A percentile compares a stretch with the other conserved stretches of the same genome.
These are phyloP conservation scores for Brevimyrus niger DNA, from an alignment of 2,113 vertebrate genomes.

Conservation along the genomic window DNA sequence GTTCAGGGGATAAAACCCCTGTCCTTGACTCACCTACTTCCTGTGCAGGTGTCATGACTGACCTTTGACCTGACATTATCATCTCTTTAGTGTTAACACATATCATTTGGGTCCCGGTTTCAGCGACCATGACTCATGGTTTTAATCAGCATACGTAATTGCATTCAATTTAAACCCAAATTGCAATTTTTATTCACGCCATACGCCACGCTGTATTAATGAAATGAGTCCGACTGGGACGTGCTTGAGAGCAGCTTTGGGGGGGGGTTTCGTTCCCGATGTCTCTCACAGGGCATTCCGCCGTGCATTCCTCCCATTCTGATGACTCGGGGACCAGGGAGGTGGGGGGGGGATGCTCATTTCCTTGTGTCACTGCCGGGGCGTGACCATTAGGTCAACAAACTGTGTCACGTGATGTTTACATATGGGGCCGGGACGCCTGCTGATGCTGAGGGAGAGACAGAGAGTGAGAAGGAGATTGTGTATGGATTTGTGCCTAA, in stretches of 20 bases:
- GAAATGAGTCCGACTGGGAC: background rate
- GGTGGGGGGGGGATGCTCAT: background rate
- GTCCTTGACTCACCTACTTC: background rate
- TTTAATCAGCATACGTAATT: background rate
- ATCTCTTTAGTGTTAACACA: background rate
- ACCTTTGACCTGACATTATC: background rate
- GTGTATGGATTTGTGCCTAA: background rate
- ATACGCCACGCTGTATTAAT: background rate
- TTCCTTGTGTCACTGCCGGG: background rate
- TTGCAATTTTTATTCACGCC: background rate
- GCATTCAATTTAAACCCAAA: conserved; percentile 6
- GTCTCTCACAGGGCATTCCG: background rate
- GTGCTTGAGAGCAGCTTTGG: background rate
- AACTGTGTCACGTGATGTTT: background rate
- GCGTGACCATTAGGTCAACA: background rate
- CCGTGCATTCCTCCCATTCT: background rate
- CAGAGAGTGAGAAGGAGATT: background rate
- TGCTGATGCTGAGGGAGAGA: background rate
- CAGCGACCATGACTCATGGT: background rate
- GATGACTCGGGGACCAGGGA: background rate
- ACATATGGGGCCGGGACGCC: background rate
- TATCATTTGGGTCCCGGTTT: background rate
- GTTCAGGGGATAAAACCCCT: background rate
- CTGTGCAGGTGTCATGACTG: background rate
- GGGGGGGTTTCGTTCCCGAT: too few relatives aligned